These are phyloP conservation scores for Tachystola acroxantha DNA, from an alignment of 2,888 invertebrate genomes.

Conservation along the genomic window DNA sequence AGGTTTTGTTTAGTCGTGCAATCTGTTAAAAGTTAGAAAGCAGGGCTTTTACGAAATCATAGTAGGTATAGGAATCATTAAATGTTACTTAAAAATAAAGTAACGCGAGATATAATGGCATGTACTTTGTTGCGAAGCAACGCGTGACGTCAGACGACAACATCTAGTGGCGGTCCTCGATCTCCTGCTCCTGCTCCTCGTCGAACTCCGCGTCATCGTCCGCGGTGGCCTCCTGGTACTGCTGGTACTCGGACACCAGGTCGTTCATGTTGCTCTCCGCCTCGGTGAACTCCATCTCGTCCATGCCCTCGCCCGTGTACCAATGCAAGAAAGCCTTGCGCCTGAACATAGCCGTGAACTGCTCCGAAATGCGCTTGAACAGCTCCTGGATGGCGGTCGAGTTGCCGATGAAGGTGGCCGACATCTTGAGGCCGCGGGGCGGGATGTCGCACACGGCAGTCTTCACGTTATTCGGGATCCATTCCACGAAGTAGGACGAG, in stretches of 20 bases:
- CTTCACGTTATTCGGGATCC: conserved; percentile 93
- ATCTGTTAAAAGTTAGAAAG: conserved; percentile 76
- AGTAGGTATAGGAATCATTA: conserved; percentile 67
- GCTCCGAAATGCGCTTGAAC: conserved; percentile 94
- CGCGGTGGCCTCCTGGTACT: conserved; percentile 93
- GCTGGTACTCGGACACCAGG: conserved; percentile 93
- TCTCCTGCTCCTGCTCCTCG: conserved; percentile 84
- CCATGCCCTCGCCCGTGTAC: conserved; percentile 98
- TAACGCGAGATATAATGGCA: conserved; percentile 69
- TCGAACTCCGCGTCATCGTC: conserved; percentile 90
- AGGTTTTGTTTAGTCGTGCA: conserved; percentile 60
- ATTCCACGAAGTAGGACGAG: conserved; percentile 82
- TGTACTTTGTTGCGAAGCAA: conserved; percentile 42
- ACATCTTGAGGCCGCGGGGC: conserved; percentile 95
- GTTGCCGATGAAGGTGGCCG: conserved; percentile 96
- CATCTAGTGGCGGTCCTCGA: conserved; percentile 73
- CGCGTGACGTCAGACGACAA: conserved; percentile 12
- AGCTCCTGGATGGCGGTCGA: conserved; percentile 95
- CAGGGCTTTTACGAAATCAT: conserved; percentile 53
- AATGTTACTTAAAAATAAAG: conserved; percentile 60
- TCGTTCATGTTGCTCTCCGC: conserved; percentile 97
- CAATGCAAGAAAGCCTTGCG: conserved; percentile 98
- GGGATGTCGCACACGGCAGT: conserved; percentile 90
- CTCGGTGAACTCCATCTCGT: conserved; percentile 98
- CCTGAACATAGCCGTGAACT: conserved; percentile 97